Evolutionary conservation across 2,113 vertebrate genomes (phyloP), one percentile per base, ranked within the genome.

Genomic region (Saguinus midas): DNA sequence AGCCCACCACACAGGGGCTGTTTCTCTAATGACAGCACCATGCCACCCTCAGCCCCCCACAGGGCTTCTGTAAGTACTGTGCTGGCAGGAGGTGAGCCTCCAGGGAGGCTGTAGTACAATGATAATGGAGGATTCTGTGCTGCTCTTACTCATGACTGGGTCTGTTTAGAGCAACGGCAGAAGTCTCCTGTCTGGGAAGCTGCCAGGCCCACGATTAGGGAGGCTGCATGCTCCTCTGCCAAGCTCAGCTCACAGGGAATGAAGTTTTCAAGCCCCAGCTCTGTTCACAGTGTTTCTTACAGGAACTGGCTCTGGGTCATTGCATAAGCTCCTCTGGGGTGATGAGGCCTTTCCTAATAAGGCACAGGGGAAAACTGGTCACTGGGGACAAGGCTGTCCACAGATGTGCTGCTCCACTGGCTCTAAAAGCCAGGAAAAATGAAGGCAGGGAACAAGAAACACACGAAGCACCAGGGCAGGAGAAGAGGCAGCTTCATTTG

Each of bases 401-500:
- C 55, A 64, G 79, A 50, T 55, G 43, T 18, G 5, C 29, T 17
- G 50, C 35, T 0, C 13, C 29, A 32, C 5, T 4, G 11, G 55
- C 87, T 82, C 84, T 8, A 8, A 20, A 40, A 75, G 78, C 58
- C 61, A 48, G 61, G 14, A 3, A 43, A 50, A 43, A 18, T 8
- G 35, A 66, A 91, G 58, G 40, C 20, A 43, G 5, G 25, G 43
- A 76, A 18, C 21, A 27, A 57, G 72, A 73, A 72, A 27, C 72
- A 8, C 45, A 57, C 6, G 10, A n/a, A 57, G 32, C 43, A 55
- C 57, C 37, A 73, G 35, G 50, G 27, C 0, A 5, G 0, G 52
- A 21, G 66, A 3, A 1, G 6, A 35, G 17, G 55, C 4, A 1
- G 14, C 23, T 2, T 40, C 79, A 52, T 40, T 0, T 37, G 35